Base-by-base conservation (phyloP, 2,888 invertebrate genomes). In the Neoaliturus tenellus region DNA sequence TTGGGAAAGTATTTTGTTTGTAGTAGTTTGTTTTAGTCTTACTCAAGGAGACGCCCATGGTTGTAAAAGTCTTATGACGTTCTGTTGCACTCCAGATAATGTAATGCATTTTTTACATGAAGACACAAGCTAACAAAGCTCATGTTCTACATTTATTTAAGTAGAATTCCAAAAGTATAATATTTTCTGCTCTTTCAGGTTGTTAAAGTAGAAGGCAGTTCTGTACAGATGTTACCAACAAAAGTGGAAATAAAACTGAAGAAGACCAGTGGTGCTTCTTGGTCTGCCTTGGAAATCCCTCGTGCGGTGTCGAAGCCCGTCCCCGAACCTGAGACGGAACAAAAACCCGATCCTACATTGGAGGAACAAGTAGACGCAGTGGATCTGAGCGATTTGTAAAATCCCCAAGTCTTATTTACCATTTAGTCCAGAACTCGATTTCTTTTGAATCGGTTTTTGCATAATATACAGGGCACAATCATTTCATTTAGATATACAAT, bases 221-320 rank as follows among this genome's bases (percentile, higher is more conserved):
- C 91, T 86, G 96, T 95, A 0, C 94, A 94, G 55, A 96, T 98
- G 95, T 92, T 95, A 88, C 95, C 95, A 17, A 95, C 97, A 17
- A 99, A 99, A 93, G 94, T 98, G 39, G 99, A 99, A 91, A 95
- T 99, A 31, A 97, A 95, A 89, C 90, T 99, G 89, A 95, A 94
- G 87, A 99, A 99, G 91, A 95, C 94, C 0, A 97, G 97, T 88
- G 93, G 95, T 0, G 95, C 96, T 0, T 93, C 94, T 20, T 99
- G 99, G 99, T 90, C 93, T 12, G 94, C 94, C 87, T 90, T 98
- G 33, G 94, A 95, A 88, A 93, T 95, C 86, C 94, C 95, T 0
- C 90, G 92, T 82, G 48, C 86, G 69, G 69, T 28, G 14, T 20
- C 83, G 5, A n/a, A 67, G 14, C 71, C 83, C 5, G 10, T 81